Percentiles rank a stretch among this genome's conserved stretches.
Conservation (phyloP, 1,140 invertebrate genomes). For the Heliothis subflexa region DNA sequence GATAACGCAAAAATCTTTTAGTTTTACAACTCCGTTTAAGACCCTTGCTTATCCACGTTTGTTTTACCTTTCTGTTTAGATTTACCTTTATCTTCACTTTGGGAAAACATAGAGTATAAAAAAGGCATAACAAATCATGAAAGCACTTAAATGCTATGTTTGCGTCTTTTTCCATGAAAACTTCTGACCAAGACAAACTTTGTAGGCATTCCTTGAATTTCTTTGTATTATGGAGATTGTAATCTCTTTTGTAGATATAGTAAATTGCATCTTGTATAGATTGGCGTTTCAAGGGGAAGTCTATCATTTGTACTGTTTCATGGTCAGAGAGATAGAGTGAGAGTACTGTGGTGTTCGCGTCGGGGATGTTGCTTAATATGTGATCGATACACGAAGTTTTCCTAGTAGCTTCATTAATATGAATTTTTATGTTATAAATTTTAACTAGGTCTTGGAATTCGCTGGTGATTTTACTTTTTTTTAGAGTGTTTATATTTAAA, state of each 20-base stretch:
- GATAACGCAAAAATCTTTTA: background rate
- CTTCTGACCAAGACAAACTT: background rate
- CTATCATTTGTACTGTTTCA: background rate
- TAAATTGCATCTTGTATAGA: background rate
- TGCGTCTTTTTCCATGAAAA: background rate
- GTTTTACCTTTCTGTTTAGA: background rate
- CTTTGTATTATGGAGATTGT: background rate
- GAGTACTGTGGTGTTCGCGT: background rate
- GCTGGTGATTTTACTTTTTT: background rate
- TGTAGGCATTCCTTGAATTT: background rate
- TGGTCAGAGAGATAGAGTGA: background rate
- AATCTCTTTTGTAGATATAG: background rate
- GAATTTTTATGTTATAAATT: background rate
- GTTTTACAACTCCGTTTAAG: background rate
- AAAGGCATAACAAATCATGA: background rate
- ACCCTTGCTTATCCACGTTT: background rate
- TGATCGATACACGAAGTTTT: background rate
- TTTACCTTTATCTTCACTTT: background rate
- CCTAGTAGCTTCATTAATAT: background rate
- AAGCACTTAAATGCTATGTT: background rate
- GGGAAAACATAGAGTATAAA: conserved; percentile 5
- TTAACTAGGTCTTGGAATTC: background rate
- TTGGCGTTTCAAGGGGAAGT: background rate
- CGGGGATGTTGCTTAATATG: background rate
- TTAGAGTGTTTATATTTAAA: background rate